Conservation (phyloP, 2,113 vertebrate species). For the Lampris incognitus region DNA sequence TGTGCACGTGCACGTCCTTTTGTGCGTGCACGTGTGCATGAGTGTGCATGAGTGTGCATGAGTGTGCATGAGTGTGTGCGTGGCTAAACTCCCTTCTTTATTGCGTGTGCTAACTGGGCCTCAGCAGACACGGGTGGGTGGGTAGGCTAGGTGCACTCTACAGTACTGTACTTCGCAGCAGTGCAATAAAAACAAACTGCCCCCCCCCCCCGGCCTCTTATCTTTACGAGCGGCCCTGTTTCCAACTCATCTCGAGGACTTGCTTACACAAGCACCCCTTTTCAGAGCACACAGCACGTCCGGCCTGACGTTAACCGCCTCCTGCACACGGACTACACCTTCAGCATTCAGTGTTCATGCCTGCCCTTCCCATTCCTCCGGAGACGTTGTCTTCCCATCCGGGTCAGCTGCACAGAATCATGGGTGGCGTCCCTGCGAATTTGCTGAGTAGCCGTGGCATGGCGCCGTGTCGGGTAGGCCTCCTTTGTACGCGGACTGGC, state of each 20-base stretch:
- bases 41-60: not conserved
- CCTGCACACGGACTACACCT: too few species aligned
- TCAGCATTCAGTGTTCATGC: too few species aligned
- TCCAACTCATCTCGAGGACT: conserved; percentile 8
- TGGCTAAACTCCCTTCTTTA: too few species aligned
- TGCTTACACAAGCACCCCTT: conserved; percentile 9
- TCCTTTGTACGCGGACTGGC: too few species aligned
- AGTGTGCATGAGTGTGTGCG: not conserved
- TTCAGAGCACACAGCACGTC: conserved; percentile 8
- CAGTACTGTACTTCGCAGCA: not conserved
- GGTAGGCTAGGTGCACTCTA: not conserved
- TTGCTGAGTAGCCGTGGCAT: too few species aligned
- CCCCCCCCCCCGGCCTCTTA: conserved; percentile 12
- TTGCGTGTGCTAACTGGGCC: not conserved
- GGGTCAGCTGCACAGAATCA: too few species aligned
- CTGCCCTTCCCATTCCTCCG: too few species aligned
- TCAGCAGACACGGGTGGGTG: conserved; percentile 23
- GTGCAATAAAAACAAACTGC: not conserved
- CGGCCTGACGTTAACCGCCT: not conserved
- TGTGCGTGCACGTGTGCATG: too few species aligned
- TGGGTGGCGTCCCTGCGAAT: too few species aligned
- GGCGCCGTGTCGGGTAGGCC: too few species aligned
- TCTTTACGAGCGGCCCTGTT: conserved; percentile 12
- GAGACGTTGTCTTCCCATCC: too few species aligned
- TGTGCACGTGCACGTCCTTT: too few species aligned